phyloP scores from a whole-genome alignment of 1,140 invertebrate species.

The Pristionchus pacificus region DNA sequence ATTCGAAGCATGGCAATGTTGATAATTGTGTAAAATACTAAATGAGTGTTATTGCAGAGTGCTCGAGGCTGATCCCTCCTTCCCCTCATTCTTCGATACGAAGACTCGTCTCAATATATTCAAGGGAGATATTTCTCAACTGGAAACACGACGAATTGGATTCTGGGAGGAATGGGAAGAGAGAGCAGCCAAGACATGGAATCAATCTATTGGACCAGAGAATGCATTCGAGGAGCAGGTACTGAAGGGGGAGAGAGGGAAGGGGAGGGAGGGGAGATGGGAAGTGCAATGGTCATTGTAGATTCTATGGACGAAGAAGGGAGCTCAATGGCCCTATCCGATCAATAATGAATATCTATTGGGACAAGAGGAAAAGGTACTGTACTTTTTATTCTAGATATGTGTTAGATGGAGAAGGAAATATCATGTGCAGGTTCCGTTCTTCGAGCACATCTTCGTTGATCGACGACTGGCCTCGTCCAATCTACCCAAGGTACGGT shows the following conservation, averaged over 20 bases:
- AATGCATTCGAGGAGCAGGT: slow-evolving; percentile 89
- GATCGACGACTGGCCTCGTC: slow-evolving; percentile 69
- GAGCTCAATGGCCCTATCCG: slow-evolving; percentile 91
- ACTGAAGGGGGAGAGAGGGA: too few relatives aligned
- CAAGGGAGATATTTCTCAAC: neutral
- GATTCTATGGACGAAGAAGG: slow-evolving; percentile 85
- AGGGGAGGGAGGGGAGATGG: too few relatives aligned
- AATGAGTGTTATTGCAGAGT: neutral
- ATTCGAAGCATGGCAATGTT: too few relatives aligned
- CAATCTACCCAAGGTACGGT: slow-evolving; percentile 75
- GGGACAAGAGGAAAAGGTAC: slow-evolving; percentile 25
- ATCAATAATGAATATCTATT: slow-evolving; percentile 80
- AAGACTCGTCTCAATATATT: slow-evolving; percentile 18
- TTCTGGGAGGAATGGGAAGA: slow-evolving; percentile 33
- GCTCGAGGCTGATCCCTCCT: slow-evolving; percentile 1
- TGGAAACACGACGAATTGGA: slow-evolving; percentile 12
- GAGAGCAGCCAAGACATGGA: slow-evolving; percentile 27
- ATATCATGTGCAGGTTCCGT: slow-evolving; percentile 66
- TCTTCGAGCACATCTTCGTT: slow-evolving; percentile 89
- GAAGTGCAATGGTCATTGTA: too few relatives aligned
- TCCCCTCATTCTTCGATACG: slow-evolving; percentile 6
- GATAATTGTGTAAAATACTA: too few relatives aligned
- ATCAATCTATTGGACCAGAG: slow-evolving; percentile 61
- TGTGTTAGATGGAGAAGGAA: slow-evolving; percentile 71
- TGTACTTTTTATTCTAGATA: slow-evolving; percentile 60